Percentiles rank a stretch among this genome's conserved stretches.
Evolutionary conservation across 2,113 vertebrate genomes (phyloP).

Genomic region (Aix galericulata): DNA sequence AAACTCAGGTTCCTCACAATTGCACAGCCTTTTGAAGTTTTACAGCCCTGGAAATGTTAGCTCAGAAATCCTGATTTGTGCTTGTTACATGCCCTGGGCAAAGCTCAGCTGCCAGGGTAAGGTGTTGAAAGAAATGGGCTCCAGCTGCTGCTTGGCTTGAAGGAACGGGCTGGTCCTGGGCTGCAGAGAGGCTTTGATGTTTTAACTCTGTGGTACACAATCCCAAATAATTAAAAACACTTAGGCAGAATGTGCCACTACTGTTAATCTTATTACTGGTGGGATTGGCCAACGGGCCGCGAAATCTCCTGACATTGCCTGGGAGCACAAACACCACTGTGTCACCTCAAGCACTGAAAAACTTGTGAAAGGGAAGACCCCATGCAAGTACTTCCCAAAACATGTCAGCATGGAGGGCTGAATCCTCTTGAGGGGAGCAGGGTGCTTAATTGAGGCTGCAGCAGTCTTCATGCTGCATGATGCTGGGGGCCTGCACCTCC

Average conservation of each 20-base stretch:
- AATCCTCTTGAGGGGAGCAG: not conserved
- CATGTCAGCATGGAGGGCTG: not conserved
- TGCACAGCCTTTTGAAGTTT: not conserved
- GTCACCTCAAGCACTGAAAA: accelerated
- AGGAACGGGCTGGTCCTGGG: not conserved
- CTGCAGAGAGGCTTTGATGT: not conserved
- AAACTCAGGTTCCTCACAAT: not conserved
- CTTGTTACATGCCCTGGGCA: accelerated
- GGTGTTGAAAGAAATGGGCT: not conserved
- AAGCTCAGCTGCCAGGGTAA: not conserved
- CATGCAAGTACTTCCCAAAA: not conserved
- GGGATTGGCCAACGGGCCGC: not conserved
- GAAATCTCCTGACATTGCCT: not conserved
- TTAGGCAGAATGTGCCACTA: accelerated
- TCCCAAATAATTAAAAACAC: not conserved
- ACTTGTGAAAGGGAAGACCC: not conserved
- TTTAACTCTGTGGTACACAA: too few relatives aligned
- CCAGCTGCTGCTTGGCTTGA: not conserved
- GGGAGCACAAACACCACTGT: not conserved
- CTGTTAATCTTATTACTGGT: not conserved
- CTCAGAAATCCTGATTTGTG: accelerated
- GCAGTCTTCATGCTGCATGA: too few relatives aligned
- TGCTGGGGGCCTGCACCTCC: too few relatives aligned
- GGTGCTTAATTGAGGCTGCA: too few relatives aligned
- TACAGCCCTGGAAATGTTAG: not conserved